These are phyloP conservation scores for Pygoscelis antarcticus DNA, from an alignment of 2,113 vertebrate species.

Conservation along the genomic window DNA sequence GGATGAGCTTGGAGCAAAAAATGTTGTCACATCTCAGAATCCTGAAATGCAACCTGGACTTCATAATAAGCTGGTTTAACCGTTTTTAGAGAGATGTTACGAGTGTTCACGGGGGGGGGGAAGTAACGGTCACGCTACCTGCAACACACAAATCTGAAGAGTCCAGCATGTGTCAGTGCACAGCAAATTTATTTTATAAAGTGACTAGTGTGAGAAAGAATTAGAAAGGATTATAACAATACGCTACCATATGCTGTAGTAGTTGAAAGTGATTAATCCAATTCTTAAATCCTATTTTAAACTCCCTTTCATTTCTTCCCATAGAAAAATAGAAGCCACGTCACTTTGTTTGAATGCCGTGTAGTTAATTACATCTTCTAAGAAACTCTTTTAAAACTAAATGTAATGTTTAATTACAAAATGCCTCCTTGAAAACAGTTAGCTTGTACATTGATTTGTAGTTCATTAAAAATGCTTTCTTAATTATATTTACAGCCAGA, in stretches of 20 bases:
- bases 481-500: conserved; percentile 65
- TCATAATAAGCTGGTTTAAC: conserved; percentile 28
- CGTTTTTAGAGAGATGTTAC: not conserved
- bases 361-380: conserved; percentile 74
- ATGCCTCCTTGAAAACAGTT: conserved; percentile 69
- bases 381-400: conserved; percentile 71
- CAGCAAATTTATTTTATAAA: conserved; percentile 35
- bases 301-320: conserved; percentile 61
- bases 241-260: conserved; percentile 64
- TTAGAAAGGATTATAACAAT: conserved; percentile 71
- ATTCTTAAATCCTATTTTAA: conserved; percentile 62
- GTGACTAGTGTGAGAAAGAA: conserved; percentile 49
- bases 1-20: conserved; percentile 4
- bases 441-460: conserved; percentile 53
- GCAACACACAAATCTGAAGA: not conserved
- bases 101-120: not conserved
- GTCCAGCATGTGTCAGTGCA: conserved; percentile 16
- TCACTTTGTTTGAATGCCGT: conserved; percentile 61
- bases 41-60: not conserved
- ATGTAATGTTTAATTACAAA: conserved; percentile 78
- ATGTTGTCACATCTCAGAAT: not conserved
- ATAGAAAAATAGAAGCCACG: conserved; percentile 55
- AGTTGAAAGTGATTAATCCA: conserved; percentile 48
- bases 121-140: not conserved
- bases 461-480: conserved; percentile 66